Conservation (phyloP, 1,140 invertebrate species). For the Aphelinus certus region DNA sequence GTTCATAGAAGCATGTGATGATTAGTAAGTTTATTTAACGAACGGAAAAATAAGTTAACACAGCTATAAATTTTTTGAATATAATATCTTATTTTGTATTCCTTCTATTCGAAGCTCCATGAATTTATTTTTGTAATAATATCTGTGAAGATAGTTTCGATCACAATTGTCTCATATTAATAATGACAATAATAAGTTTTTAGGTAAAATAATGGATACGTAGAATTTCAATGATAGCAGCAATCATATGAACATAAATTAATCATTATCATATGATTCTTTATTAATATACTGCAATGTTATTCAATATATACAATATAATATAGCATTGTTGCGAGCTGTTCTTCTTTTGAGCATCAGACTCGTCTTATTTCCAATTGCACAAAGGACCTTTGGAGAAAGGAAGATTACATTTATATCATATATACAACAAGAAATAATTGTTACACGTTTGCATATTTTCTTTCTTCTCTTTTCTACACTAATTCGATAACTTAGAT, state of each 20-base stretch:
- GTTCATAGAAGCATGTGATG: too few species aligned
- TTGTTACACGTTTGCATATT: constrained; percentile 44
- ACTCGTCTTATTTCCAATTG: constrained; percentile 47
- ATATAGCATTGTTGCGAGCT: constrained; percentile 53
- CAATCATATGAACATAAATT: constrained; percentile 51
- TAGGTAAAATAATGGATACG: too few species aligned
- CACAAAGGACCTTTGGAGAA: constrained; percentile 45
- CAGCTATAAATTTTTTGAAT: constrained; percentile 21
- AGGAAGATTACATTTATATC: constrained; percentile 44
- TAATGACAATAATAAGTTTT: constrained; percentile 43
- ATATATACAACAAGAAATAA: constrained; percentile 51
- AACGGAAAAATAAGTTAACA: constrained; percentile 22
- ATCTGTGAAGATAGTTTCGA: constrained; percentile 44
- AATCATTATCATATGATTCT: constrained; percentile 53
- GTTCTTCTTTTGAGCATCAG: constrained; percentile 39
- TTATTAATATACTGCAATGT: constrained; percentile 53
- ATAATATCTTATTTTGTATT: not conserved
- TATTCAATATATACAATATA: constrained; percentile 60
- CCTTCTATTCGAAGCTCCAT: constrained; percentile 45
- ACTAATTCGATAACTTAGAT: constrained; percentile 23
- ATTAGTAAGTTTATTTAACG: too few species aligned
- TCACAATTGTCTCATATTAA: constrained; percentile 38
- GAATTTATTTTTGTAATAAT: constrained; percentile 43
- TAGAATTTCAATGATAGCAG: constrained; percentile 34
- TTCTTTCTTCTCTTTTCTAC: constrained; percentile 3